Percentiles rank a stretch among this genome's conserved stretches.
Evolutionary conservation across 2,888 invertebrate genomes (phyloP).

Genomic region (Cylindroiulus punctatus): DNA sequence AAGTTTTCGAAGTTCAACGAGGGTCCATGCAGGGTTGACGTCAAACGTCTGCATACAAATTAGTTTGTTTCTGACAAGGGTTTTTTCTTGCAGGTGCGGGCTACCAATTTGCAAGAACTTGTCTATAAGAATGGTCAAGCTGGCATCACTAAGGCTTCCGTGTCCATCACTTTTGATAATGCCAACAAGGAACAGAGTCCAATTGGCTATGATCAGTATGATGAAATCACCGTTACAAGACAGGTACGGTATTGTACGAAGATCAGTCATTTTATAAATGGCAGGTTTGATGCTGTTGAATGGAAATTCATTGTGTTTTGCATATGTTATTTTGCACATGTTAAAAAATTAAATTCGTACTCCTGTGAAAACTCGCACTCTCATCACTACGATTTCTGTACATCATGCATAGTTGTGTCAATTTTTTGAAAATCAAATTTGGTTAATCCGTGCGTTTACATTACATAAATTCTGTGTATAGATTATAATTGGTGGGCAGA

Average conservation of each 20-base stretch:
- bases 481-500: constrained; percentile 87
- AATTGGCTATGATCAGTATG: constrained; percentile 87
- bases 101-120: constrained; percentile 88
- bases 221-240: constrained; percentile 91
- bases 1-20: no score
- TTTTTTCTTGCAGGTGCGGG: constrained; percentile 78
- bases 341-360: no score
- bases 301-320: no score
- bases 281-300: no score
- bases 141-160: constrained; percentile 93
- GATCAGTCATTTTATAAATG: neutral
- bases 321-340: no score
- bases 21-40: no score
- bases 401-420: neutral
- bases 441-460: neutral
- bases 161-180: constrained; percentile 96
- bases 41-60: neutral
- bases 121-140: constrained; percentile 99
- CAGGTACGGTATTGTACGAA: constrained; percentile 74
- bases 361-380: no score
- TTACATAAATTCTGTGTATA: constrained; percentile 63
- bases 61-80: neutral
- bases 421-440: neutral
- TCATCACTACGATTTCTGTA: neutral
- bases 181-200: constrained; percentile 82